Conservation (phyloP, 2,797 vertebrate species). For the Halcyon badia region DNA sequence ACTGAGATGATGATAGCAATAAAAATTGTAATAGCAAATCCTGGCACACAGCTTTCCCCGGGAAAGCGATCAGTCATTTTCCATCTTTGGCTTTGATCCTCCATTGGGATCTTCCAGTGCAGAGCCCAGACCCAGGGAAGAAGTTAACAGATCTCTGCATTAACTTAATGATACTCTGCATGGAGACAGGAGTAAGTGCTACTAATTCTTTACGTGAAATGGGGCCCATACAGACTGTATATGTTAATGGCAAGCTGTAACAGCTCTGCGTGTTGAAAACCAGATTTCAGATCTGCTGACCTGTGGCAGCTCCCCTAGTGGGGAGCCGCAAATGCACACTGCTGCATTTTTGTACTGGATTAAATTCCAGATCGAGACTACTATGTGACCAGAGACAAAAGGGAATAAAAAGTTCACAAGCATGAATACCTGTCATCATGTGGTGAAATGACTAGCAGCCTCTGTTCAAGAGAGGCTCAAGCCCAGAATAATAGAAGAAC, state of each 20-base stretch:
- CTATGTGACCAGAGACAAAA: conserved; percentile 45
- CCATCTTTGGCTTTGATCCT: conserved; percentile 55
- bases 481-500: conserved; percentile 35
- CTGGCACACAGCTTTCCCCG: conserved; percentile 8
- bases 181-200: neutral
- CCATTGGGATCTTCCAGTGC: conserved; percentile 27
- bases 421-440: conserved; percentile 65
- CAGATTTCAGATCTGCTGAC: conserved; percentile 29
- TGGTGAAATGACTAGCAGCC: conserved; percentile 40
- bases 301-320: conserved; percentile 49
- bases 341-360: conserved; percentile 44
- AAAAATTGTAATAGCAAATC: conserved; percentile 54
- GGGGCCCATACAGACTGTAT: neutral
- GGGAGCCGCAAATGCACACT: conserved; percentile 28
- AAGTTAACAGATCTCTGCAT: conserved; percentile 25
- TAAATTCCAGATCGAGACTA: conserved; percentile 27
- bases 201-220: neutral
- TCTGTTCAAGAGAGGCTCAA: conserved; percentile 13
- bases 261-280: conserved; percentile 42
- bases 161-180: neutral
- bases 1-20: conserved; percentile 64
- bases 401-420: conserved; percentile 39
- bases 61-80: conserved; percentile 52
- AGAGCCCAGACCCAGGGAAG: conserved; percentile 6
- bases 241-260: conserved; percentile 29